Evolutionary conservation across 2,888 invertebrate species (phyloP), one percentile per base, ranked within the genome.

Genomic region (Fragum whitleyi): DNA sequence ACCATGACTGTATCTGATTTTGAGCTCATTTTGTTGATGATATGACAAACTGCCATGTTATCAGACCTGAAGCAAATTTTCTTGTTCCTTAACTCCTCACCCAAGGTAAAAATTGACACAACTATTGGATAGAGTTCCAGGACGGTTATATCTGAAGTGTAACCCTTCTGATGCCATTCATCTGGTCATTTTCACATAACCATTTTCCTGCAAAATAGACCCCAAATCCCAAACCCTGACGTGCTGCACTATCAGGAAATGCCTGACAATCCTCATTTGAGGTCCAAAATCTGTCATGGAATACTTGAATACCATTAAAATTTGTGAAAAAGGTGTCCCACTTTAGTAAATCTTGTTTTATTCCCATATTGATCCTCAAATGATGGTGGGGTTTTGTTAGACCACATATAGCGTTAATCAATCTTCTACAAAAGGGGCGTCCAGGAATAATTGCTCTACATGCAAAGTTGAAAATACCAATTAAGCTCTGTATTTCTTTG

Each of bases 361-460:
- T 81, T 2, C 59, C 65, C 16, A 28, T 70, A 6, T 19, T 77
- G 32, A 81, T 59, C 28, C 74, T 51, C 6, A 81, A 14, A 28
- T 77, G 77, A 36, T 81, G 81, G 39, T 74, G 39, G 0, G 81
- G 70, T 77, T 77, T 81, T 19, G 81, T 67, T n/a, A 79, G 59
- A n/a, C 71, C 74, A 55, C 75, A 70, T 21, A 59, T 80, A 9
- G 79, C 16, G 68, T 72, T 57, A n/a, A 76, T 76, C 7, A 80
- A 29, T 9, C 80, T 26, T 28, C 80, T 65, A 28, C 80, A 75
- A 28, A 80, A 80, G 0, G 76, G 76, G 1, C 80, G 21, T n/a
- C 75, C 76, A 5, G 80, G 76, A 23, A 76, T n/a, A 16, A 80
- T 76, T 3, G 75, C 80, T 32, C 76, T 65, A 51, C 72, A 75